phyloP scores from a whole-genome alignment of 2,888 invertebrate species.

The Tetropium fuscum region DNA sequence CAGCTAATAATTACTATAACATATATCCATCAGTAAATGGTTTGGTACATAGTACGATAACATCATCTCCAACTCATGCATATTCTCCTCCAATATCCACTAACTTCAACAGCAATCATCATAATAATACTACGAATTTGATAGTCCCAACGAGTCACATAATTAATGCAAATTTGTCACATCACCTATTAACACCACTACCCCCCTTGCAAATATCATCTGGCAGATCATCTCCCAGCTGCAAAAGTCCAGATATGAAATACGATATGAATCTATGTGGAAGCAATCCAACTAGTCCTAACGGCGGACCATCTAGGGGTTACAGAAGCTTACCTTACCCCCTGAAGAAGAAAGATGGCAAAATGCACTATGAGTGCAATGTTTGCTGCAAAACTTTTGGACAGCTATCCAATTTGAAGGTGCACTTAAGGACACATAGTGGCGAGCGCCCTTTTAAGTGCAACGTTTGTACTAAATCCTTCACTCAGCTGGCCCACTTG shows the following conservation, averaged over 20 bases:
- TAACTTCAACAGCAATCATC: conserved; percentile 60
- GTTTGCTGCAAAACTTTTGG: conserved; percentile 99
- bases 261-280: conserved; percentile 75
- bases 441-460: conserved; percentile 99
- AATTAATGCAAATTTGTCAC: conserved; percentile 70
- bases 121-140: conserved; percentile 68
- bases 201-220: conserved; percentile 69
- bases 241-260: conserved; percentile 77
- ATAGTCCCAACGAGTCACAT: conserved; percentile 61
- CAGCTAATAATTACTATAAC: conserved; percentile 61
- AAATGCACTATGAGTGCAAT: conserved; percentile 99
- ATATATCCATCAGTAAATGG: conserved; percentile 61
- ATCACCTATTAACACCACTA: conserved; percentile 73
- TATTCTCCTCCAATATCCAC: conserved; percentile 57
- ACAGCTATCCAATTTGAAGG: conserved; percentile 97
- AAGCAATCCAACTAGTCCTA: conserved; percentile 81
- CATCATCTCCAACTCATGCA: conserved; percentile 56
- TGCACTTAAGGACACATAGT: conserved; percentile 96
- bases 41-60: conserved; percentile 60
- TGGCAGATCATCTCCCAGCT: conserved; percentile 73
- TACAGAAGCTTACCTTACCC: conserved; percentile 96
- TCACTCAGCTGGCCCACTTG: conserved; percentile 97
- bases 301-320: conserved; percentile 81
- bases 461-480: conserved; percentile 96
- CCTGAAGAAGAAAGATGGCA: conserved; percentile 97